phyloP scores from a whole-genome alignment of 2,797 vertebrate genomes.

The Eremophila alpestris region DNA sequence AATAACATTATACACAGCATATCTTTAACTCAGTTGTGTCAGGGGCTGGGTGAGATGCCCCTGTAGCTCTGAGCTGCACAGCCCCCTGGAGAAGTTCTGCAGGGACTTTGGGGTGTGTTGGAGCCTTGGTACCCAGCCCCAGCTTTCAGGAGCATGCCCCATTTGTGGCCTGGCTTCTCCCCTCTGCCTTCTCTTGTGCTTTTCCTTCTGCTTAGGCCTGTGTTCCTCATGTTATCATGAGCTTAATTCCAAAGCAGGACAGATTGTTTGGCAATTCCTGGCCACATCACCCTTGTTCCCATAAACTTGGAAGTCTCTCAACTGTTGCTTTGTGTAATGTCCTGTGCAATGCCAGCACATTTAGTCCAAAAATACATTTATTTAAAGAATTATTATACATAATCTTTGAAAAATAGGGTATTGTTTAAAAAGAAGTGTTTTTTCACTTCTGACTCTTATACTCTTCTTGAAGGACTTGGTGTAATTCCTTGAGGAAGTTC shows the following conservation, averaged over 20 bases:
- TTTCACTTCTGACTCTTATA: background rate
- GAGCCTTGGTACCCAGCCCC: background rate
- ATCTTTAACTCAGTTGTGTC: accelerated
- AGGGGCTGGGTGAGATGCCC: accelerated
- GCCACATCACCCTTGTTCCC: background rate
- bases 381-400: slow-evolving; percentile 74
- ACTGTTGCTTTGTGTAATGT: background rate
- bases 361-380: slow-evolving; percentile 69
- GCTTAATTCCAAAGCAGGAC: background rate
- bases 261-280: background rate
- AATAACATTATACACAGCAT: accelerated
- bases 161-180: background rate
- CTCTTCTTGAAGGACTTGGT: background rate
- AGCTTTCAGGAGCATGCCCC: background rate
- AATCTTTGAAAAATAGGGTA: slow-evolving; percentile 39
- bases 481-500: slow-evolving; percentile 26
- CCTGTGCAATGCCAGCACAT: background rate
- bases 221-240: background rate
- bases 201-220: background rate
- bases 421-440: background rate
- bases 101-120: accelerated
- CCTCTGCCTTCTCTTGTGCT: background rate
- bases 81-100: background rate
- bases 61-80: background rate
- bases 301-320: background rate